These are phyloP conservation scores for Frankliniella fusca DNA, from an alignment of 2,888 invertebrate species.

Conservation along the genomic window DNA sequence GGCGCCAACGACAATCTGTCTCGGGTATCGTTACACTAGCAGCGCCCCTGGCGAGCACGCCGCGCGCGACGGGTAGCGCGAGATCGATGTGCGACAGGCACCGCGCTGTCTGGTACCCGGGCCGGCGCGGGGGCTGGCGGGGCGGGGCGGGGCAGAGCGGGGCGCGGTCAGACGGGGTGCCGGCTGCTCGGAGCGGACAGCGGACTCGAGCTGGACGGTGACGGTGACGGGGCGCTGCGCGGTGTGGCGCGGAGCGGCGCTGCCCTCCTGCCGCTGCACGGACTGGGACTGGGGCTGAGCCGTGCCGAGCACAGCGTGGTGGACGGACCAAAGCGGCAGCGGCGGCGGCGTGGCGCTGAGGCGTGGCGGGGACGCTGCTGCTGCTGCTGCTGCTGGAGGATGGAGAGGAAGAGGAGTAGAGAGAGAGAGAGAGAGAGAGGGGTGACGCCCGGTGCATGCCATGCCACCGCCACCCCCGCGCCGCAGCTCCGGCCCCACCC, in stretches of 20 bases:
- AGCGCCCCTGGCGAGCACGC: too few species aligned
- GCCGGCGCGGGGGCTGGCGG: background rate
- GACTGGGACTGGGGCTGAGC: background rate
- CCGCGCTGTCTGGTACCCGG: too few species aligned
- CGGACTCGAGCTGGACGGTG: background rate
- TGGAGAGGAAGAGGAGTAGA: background rate
- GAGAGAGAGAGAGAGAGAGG: background rate
- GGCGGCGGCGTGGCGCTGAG: background rate
- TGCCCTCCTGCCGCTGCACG: background rate
- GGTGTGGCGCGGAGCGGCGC: background rate
- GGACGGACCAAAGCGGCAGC: background rate
- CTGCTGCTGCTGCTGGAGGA: background rate
- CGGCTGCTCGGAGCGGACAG: background rate
- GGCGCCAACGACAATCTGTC: background rate
- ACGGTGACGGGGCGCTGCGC: background rate
- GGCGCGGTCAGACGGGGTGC: background rate
- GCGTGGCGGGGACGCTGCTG: background rate
- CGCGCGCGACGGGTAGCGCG: too few species aligned
- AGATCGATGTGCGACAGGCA: too few species aligned
- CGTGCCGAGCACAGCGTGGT: background rate
- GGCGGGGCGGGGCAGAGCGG: background rate
- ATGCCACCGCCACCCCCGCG: background rate
- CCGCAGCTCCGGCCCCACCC: background rate
- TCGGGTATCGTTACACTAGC: too few species aligned
- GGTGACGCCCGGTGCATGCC: background rate